Evolutionary conservation across 2,888 invertebrate species (phyloP), one percentile per base, ranked within the genome.

Genomic region (Agonopterix alstromeriana): DNA sequence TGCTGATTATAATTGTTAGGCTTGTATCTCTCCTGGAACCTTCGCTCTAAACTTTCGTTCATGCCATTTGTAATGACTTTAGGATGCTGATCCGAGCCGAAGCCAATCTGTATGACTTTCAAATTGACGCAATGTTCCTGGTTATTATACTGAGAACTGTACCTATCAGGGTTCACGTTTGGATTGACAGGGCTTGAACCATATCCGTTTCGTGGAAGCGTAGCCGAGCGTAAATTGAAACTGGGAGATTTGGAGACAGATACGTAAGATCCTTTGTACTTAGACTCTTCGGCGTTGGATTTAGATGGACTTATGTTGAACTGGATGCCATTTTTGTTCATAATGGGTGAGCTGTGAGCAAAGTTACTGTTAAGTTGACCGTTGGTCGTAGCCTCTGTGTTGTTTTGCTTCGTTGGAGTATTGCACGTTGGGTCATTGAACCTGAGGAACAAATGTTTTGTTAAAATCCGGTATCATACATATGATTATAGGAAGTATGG

Each of bases 181-280:
- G 77, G 85, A 53, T 69, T 82, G 52, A 73, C 75, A 8, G 76
- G 78, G 53, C 70, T 82, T 5, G 83, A 77, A 0, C 78, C 81
- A 57, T 88, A 93, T 35, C 92, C 92, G 60, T 94, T 94, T 52
- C 94, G 90, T 0, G 95, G 94, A 46, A 94, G 74, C 1, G 95
- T 95, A 14, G 93, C 93, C 1, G 94, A 93, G 41, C 94, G 77
- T 40, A 86, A 63, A 49, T 86, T 84, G 61, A 89, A 86, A 57
- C 82, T 89, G 44, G 89, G 89, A 3, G 89, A 89, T 61, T 89
- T 89, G 2, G 83, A 68, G 17, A 85, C 81, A 9, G 72, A 70
- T 5, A 75, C 77, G 48, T 79, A 88, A 0, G 78, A 67, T 36
- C 73, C 78, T 63, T 85, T 86, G 68, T 74, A 82, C 58, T 85